phyloP scores from a whole-genome alignment of 2,888 invertebrate genomes.

The Drosophila kambysellisi region DNA sequence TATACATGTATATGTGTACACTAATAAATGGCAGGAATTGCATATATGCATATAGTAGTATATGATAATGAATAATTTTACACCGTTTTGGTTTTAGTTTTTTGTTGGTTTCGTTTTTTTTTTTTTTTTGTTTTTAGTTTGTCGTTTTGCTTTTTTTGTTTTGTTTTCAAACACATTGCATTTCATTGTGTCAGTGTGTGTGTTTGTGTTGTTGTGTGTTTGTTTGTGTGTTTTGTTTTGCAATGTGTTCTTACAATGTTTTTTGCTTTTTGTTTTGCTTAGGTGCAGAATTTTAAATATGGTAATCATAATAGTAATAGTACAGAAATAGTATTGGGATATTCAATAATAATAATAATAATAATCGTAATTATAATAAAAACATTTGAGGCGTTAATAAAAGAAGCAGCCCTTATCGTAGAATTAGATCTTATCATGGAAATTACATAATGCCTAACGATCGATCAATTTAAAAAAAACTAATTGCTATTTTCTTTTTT shows the following conservation, averaged over 20 bases:
- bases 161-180: constrained; percentile 60
- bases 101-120: constrained; percentile 46
- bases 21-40: constrained; percentile 67
- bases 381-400: constrained; percentile 61
- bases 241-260: constrained; percentile 61
- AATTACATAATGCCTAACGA: constrained; percentile 48
- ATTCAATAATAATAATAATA: constrained; percentile 49
- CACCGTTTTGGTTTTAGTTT: constrained; percentile 52
- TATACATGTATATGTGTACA: constrained; percentile 26
- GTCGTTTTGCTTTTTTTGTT: constrained; percentile 36
- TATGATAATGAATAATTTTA: constrained; percentile 56
- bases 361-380: constrained; percentile 40
- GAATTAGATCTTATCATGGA: constrained; percentile 28
- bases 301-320: constrained; percentile 52
- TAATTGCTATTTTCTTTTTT: constrained; percentile 19
- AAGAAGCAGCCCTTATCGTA: constrained; percentile 51
- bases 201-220: neutral
- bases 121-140: constrained; percentile 36
- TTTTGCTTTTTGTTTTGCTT: constrained; percentile 22
- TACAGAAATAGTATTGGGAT: constrained; percentile 52
- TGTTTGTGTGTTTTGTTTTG: neutral
- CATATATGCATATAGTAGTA: constrained; percentile 45
- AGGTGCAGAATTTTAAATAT: constrained; percentile 51
- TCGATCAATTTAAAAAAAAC: constrained; percentile 16
- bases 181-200: neutral